These are phyloP conservation scores for Martes martes DNA, from an alignment of 2,113 vertebrate genomes.

Conservation along the genomic window DNA sequence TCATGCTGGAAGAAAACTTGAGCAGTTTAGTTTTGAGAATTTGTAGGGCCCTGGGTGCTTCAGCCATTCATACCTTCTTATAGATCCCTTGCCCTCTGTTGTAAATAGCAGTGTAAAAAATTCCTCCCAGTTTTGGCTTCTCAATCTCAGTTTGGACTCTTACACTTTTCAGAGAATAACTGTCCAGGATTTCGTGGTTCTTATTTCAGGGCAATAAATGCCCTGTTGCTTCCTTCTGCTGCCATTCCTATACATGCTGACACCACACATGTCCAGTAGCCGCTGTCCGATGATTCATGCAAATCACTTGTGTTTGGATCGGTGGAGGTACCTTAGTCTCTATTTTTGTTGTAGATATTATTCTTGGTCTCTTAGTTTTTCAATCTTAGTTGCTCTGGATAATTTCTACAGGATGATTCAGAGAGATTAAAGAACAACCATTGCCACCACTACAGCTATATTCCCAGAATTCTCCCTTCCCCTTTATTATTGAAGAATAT, in stretches of 20 bases:
- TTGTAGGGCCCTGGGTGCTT: neutral
- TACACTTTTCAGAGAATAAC: neutral
- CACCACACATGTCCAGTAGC: neutral
- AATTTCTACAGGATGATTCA: neutral
- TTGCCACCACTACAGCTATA: neutral
- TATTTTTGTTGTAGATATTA: neutral
- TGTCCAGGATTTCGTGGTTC: neutral
- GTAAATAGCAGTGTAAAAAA: neutral
- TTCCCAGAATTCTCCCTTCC: neutral
- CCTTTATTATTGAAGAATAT: neutral
- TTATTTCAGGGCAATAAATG: neutral
- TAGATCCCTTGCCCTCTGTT: neutral
- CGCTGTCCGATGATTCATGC: neutral
- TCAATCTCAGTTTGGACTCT: neutral
- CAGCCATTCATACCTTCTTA: neutral
- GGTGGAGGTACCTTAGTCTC: neutral
- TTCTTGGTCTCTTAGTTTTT: slow-evolving; percentile 10
- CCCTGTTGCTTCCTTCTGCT: neutral
- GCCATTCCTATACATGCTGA: neutral
- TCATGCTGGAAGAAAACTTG: neutral
- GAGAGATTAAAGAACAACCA: neutral
- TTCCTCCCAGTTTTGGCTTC: neutral
- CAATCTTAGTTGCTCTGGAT: neutral
- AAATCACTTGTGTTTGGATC: neutral
- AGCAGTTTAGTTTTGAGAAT: neutral